Base-by-base conservation (phyloP, 1,140 invertebrate genomes). In the Belonocnema kinseyi region DNA sequence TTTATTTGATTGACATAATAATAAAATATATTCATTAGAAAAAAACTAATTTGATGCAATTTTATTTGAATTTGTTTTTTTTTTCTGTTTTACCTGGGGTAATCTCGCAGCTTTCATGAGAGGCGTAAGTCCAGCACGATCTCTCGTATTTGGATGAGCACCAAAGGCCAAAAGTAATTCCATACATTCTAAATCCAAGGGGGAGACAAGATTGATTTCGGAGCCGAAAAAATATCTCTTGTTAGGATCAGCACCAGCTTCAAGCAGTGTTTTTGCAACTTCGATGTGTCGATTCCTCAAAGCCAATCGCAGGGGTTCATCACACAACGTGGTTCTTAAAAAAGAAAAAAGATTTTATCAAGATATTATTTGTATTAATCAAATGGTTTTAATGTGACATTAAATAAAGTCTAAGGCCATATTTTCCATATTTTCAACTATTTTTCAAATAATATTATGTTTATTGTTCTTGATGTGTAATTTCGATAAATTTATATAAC, bases 181-280 rank as follows among this genome's bases (percentile, higher is more conserved):
- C 88, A 98, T 90, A 84, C 95, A 97, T 77, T 96, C 94, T 58
- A 96, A 91, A 83, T 98, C 97, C 83, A 93, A 88, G 16, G 92
- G 94, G 40, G 94, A 96, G 3, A 98, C 94, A 58, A 98, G 91
- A 87, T 97, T 98, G 74, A 98, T 97, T 91, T 98, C 97, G 0
- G 96, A 94, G 3, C 97, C 97, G 85, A 98, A 96, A 90, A 98
- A 98, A 87, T 97, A 97, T 13, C 93, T 94, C 91, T 94, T 96
- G 90, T 94, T 97, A 76, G 94, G 94, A 89, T 95, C 94, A 0
- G 95, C 95, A 2, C 95, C 95, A 77, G 95, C 93, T 83, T 96
- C 95, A 26, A 95, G 88, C 0, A 96, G 88, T 7, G 94, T 90
- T 76, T 92, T 92, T 3, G 94, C 94, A 33, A 96, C 96, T 3